A percentile compares a stretch with the other conserved stretches of the same genome.
phyloP scores from a whole-genome alignment of 1,140 invertebrate genomes.

The Pogonomyrmex barbatus region DNA sequence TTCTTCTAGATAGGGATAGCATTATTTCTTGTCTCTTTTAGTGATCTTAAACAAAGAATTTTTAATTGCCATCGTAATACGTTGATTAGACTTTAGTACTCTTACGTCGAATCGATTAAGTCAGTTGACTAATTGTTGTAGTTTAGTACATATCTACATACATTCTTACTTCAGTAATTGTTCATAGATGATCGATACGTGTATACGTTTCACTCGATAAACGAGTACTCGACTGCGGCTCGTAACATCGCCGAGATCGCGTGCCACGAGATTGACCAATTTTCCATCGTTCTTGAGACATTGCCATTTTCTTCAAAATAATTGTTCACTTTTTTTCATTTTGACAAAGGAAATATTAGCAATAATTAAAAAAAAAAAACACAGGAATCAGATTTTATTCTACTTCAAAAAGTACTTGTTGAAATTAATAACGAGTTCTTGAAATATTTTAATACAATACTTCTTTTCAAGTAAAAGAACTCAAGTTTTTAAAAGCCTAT shows the following conservation, averaged over 20 bases:
- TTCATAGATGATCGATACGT: constrained; percentile 75
- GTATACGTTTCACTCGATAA: constrained; percentile 62
- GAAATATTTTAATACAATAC: constrained; percentile 6
- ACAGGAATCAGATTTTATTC: background rate
- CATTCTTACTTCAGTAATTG: constrained; percentile 69
- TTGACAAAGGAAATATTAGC: background rate
- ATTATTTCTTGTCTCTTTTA: constrained; percentile 70
- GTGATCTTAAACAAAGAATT: constrained; percentile 58
- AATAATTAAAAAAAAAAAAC: constrained; percentile 11
- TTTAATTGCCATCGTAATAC: constrained; percentile 76
- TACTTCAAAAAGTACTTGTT: background rate
- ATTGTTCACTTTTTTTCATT: background rate
- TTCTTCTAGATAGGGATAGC: constrained; percentile 73
- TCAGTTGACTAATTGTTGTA: constrained; percentile 75
- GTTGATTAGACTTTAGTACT: constrained; percentile 75
- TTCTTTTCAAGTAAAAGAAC: background rate
- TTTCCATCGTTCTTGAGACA: background rate
- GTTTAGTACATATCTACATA: constrained; percentile 68
- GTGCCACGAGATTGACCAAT: constrained; percentile 54
- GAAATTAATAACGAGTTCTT: background rate
- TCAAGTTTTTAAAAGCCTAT: background rate
- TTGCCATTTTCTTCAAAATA: background rate
- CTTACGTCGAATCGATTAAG: constrained; percentile 67
- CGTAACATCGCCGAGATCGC: constrained; percentile 60
- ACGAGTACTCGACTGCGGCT: constrained; percentile 63